Percentiles rank a stretch among this genome's conserved stretches.
Evolutionary conservation across 2,888 invertebrate species (phyloP).

Genomic region (Lepidonotus clava): DNA sequence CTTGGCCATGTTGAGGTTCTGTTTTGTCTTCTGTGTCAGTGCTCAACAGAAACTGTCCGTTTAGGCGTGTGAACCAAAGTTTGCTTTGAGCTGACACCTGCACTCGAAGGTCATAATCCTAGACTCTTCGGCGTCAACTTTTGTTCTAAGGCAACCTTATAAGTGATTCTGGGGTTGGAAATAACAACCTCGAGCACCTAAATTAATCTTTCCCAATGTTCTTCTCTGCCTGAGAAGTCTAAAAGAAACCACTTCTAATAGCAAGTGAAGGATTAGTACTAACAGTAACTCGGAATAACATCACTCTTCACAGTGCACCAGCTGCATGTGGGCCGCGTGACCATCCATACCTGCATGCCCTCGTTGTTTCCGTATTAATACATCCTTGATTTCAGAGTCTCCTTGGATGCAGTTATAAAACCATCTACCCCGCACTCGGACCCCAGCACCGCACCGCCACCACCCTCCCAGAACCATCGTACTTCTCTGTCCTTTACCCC

Average conservation of each 20-base stretch:
- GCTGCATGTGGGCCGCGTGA: too few relatives aligned
- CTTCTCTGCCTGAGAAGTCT: constrained; percentile 1
- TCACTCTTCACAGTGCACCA: too few relatives aligned
- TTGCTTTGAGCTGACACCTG: constrained; percentile 35
- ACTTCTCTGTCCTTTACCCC: not conserved
- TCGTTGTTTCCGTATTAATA: too few relatives aligned
- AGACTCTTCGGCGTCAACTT: constrained; percentile 24
- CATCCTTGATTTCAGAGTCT: too few relatives aligned
- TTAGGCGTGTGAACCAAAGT: constrained; percentile 43
- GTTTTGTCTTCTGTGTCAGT: constrained; percentile 37
- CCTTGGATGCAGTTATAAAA: too few relatives aligned
- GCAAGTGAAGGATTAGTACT: not conserved
- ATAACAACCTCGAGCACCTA: not conserved
- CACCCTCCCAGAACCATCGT: not conserved
- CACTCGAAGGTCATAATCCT: not conserved
- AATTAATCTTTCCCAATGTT: not conserved
- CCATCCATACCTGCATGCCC: too few relatives aligned
- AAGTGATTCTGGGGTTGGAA: not conserved
- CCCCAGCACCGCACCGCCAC: not conserved
- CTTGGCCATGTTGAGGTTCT: not conserved
- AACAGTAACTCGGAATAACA: not conserved
- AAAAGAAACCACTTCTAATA: not conserved
- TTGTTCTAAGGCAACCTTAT: not conserved
- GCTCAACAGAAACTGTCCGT: not conserved
- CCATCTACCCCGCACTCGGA: too few relatives aligned